phyloP scores from a whole-genome alignment of 2,113 vertebrate species.

The Salvator merianae region DNA sequence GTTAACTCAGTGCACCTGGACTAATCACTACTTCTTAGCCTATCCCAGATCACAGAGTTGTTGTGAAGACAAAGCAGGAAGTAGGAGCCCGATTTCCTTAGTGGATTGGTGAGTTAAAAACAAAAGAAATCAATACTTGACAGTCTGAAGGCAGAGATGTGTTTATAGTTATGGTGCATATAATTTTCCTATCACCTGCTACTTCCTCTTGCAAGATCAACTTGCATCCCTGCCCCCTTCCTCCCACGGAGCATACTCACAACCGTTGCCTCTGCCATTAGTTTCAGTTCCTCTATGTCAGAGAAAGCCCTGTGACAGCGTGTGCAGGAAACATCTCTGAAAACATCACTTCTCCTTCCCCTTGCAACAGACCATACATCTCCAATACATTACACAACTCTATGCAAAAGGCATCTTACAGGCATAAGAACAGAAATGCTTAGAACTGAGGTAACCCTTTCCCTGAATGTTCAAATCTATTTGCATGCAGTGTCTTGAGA shows the following conservation, averaged over 20 bases:
- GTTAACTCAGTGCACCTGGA: too few species aligned
- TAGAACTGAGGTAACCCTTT: neutral
- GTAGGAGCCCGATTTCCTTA: too few species aligned
- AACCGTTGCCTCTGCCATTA: neutral
- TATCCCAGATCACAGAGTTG: too few species aligned
- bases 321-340: neutral
- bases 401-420: too few species aligned
- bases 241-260: neutral
- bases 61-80: too few species aligned
- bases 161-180: neutral
- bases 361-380: too few species aligned
- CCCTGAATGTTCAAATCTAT: too few species aligned
- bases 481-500: neutral
- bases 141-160: neutral
- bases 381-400: neutral
- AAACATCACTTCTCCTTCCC: neutral
- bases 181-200: neutral
- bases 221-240: neutral
- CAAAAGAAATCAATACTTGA: neutral
- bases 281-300: constrained; percentile 16
- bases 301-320: neutral
- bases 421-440: neutral
- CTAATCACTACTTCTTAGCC: too few species aligned
- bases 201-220: constrained; percentile 8
- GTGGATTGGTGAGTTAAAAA: too few species aligned